These are phyloP conservation scores for Rhagologus leucostigma DNA, from an alignment of 2,113 vertebrate genomes.

Conservation along the genomic window DNA sequence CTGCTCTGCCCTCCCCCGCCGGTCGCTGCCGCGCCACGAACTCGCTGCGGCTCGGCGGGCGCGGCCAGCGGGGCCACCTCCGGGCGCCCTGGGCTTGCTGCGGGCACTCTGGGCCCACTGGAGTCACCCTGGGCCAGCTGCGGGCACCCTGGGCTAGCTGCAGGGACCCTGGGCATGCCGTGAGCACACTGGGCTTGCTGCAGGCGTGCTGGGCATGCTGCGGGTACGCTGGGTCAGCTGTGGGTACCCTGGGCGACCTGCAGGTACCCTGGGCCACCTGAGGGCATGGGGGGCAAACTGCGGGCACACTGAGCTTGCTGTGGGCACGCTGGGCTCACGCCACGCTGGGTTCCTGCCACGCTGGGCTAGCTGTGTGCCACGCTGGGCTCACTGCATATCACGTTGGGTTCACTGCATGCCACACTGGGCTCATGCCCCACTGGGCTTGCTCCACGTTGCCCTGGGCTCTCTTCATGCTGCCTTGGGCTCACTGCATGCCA, in stretches of 20 bases:
- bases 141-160: neutral
- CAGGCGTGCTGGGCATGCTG: neutral
- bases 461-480: neutral
- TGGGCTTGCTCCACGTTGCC: too few relatives aligned
- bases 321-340: neutral
- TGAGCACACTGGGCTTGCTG: neutral
- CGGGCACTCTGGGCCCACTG: rapidly evolving
- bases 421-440: neutral
- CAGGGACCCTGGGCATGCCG: neutral
- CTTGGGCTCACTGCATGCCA: neutral
- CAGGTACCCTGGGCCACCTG: neutral
- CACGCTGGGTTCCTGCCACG: neutral
- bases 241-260: neutral
- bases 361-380: neutral
- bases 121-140: neutral
- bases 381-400: neutral
- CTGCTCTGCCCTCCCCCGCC: constrained; percentile 59
- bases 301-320: neutral
- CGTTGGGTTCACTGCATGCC: neutral
- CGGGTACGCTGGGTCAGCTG: neutral
- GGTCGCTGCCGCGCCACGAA: neutral
- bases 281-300: neutral
- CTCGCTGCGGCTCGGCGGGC: neutral
- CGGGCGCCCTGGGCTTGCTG: neutral
- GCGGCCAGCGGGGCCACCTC: neutral